Percentiles rank a stretch among this genome's conserved stretches.
These are phyloP conservation scores for Pseudachorutes palmiensis DNA, from an alignment of 1,140 invertebrate species.

Conservation along the genomic window DNA sequence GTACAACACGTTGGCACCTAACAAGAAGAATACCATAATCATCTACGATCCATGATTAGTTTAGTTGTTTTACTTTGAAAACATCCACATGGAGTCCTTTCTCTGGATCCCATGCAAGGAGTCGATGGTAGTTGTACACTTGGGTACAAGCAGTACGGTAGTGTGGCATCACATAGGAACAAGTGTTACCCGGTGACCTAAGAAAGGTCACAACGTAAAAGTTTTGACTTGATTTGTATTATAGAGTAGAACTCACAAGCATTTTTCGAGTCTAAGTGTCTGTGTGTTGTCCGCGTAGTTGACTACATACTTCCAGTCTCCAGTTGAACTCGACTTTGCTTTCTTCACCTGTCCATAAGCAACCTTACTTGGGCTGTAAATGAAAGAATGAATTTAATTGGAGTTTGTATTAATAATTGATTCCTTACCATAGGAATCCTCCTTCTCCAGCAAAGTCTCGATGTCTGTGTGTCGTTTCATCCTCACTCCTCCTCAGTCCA, in stretches of 20 bases:
- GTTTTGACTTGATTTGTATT: slow-evolving; percentile 53
- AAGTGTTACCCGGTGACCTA: slow-evolving; percentile 63
- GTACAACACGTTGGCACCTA: slow-evolving; percentile 73
- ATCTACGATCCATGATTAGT: too few relatives aligned
- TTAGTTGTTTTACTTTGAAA: slow-evolving; percentile 69
- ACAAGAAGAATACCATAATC: neutral
- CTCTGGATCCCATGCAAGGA: slow-evolving; percentile 72
- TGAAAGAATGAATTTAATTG: slow-evolving; percentile 39
- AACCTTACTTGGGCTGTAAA: slow-evolving; percentile 60
- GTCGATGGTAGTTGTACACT: slow-evolving; percentile 76
- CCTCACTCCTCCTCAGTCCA: slow-evolving; percentile 39
- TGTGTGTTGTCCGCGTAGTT: slow-evolving; percentile 79
- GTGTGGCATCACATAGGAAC: slow-evolving; percentile 68
- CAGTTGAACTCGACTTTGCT: slow-evolving; percentile 62
- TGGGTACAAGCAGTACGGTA: slow-evolving; percentile 73
- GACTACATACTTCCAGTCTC: slow-evolving; percentile 78
- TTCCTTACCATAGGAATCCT: slow-evolving; percentile 51
- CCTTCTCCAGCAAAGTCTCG: slow-evolving; percentile 51
- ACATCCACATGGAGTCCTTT: slow-evolving; percentile 76
- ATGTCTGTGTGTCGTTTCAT: slow-evolving; percentile 37
- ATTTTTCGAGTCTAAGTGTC: slow-evolving; percentile 72
- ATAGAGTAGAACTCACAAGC: slow-evolving; percentile 51
- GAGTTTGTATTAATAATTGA: neutral
- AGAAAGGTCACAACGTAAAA: slow-evolving; percentile 37
- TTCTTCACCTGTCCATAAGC: slow-evolving; percentile 72